A percentile compares a stretch with the other conserved stretches of the same genome.
phyloP scores from a whole-genome alignment of 2,113 vertebrate species.

The Tachysurus fulvidraco region DNA sequence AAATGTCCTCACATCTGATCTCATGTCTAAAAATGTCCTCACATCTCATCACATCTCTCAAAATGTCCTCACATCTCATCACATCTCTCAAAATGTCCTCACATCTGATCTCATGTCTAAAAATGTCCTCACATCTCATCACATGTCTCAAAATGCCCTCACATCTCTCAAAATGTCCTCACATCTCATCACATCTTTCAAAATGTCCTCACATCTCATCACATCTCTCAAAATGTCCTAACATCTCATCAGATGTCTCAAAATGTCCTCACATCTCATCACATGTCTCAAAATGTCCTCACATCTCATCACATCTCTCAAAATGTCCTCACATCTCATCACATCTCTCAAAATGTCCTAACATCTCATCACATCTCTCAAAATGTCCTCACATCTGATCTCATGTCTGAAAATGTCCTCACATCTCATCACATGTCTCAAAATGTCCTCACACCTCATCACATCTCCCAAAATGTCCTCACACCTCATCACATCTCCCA shows the following conservation, averaged over 20 bases:
- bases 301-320: not conserved
- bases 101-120: too few relatives aligned
- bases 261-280: not conserved
- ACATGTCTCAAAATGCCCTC: not conserved
- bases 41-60: not conserved
- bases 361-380: not conserved
- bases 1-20: not conserved
- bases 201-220: not conserved
- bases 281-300: not conserved
- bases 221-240: not conserved
- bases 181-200: not conserved
- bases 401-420: not conserved
- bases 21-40: too few relatives aligned
- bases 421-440: not conserved
- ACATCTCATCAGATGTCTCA: too few relatives aligned
- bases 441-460: not conserved
- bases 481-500: not conserved
- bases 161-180: not conserved
- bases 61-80: not conserved
- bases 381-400: not conserved
- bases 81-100: not conserved
- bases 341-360: not conserved
- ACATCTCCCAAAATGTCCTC: not conserved
- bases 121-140: not conserved
- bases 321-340: too few relatives aligned